Percentiles rank a stretch among this genome's conserved stretches.
phyloP scores from a whole-genome alignment of 64 coral and sea anemone species.

The Cladopsammia gracilis region DNA sequence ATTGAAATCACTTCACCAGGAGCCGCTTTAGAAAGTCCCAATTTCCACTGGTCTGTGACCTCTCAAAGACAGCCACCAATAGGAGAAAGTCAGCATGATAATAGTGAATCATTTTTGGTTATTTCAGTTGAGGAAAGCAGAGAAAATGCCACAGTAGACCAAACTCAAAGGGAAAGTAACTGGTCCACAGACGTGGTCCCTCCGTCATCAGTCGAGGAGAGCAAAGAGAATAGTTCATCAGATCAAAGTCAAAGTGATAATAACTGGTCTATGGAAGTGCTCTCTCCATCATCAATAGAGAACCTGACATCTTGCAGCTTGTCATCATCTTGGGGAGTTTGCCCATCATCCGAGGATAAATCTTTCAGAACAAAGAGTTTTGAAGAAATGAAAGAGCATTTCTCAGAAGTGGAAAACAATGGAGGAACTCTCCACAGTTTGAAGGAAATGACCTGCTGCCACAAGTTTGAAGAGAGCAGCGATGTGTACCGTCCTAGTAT shows the following conservation, averaged over 20 bases:
- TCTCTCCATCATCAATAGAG: slow-evolving; percentile 6
- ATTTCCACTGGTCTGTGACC: slow-evolving; percentile 10
- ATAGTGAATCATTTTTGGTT: slow-evolving; percentile 10
- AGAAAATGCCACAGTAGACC: not conserved
- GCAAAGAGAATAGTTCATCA: not conserved
- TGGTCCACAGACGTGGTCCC: slow-evolving; percentile 44
- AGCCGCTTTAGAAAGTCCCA: not conserved
- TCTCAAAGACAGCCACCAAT: slow-evolving; percentile 20
- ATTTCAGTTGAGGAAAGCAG: slow-evolving; percentile 23
- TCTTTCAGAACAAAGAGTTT: slow-evolving; percentile 75
- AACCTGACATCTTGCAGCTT: slow-evolving; percentile 34
- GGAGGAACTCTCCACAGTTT: slow-evolving; percentile 6
- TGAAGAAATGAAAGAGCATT: slow-evolving; percentile 76
- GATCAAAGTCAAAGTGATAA: not conserved
- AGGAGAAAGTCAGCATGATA: slow-evolving; percentile 35
- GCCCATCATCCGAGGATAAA: slow-evolving; percentile 67
- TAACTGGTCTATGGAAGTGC: slow-evolving; percentile 29
- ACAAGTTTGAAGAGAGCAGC: slow-evolving; percentile 68
- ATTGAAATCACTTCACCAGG: slow-evolving; percentile 26
- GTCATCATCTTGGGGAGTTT: slow-evolving; percentile 80
- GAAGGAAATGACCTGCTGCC: slow-evolving; percentile 74
- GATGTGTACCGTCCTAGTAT: slow-evolving; percentile 5
- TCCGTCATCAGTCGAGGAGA: slow-evolving; percentile 17
- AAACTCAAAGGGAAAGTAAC: not conserved
- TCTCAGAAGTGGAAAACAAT: slow-evolving; percentile 44